Evolutionary conservation across 2,797 vertebrate genomes (phyloP).

Genomic region (Myotis findleyi): DNA sequence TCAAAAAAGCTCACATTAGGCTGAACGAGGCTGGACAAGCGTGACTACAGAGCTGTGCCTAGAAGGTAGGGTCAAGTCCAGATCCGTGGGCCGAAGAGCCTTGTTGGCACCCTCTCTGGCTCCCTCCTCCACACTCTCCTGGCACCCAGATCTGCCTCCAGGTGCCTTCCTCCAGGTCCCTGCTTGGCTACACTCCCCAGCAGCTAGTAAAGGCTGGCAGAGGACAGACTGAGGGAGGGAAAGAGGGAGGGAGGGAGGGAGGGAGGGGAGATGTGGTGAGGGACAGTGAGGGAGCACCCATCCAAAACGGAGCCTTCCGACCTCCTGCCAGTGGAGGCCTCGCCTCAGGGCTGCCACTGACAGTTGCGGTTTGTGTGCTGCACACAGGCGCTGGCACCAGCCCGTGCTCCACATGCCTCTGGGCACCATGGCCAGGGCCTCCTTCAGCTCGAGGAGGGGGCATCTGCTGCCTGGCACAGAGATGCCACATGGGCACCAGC

Average conservation of each 20-base stretch:
- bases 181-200: not conserved
- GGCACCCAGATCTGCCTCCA: not conserved
- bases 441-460: not conserved
- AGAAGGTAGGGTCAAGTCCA: not conserved
- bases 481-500: not conserved
- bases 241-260: too few species aligned
- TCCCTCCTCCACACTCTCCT: not conserved
- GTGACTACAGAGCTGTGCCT: not conserved
- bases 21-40: not conserved
- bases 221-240: not conserved
- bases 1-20: not conserved
- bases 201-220: not conserved
- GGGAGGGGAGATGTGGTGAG: not conserved
- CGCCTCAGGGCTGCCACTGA: not conserved
- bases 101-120: not conserved
- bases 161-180: not conserved
- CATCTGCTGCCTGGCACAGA: not conserved
- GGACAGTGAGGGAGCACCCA: rapidly evolving
- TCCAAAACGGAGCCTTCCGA: rapidly evolving
- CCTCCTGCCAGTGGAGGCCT: not conserved
- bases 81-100: too few species aligned
- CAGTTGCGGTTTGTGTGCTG: not conserved
- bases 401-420: rapidly evolving
- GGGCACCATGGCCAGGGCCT: not conserved
- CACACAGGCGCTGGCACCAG: not conserved